Percentiles rank a stretch among this genome's conserved stretches.
phyloP scores from a whole-genome alignment of 2,888 invertebrate genomes.

The Melanostoma scalare region DNA sequence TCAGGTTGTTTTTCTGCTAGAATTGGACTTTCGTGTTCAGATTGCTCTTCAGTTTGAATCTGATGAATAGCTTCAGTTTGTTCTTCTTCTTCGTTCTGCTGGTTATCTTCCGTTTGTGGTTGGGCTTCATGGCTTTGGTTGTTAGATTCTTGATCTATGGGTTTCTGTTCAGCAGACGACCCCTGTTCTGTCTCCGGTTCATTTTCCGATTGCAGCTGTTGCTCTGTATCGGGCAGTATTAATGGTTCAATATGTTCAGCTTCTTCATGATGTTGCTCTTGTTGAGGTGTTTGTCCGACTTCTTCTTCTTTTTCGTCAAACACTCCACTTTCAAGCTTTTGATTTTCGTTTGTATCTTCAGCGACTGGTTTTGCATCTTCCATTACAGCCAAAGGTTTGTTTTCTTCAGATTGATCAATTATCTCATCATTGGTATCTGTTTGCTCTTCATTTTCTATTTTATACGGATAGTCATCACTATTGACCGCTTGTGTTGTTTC shows the following conservation, averaged over 20 bases:
- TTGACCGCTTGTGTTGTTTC: constrained; percentile 30
- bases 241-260: constrained; percentile 62
- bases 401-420: constrained; percentile 38
- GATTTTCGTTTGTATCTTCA: constrained; percentile 66
- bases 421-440: constrained; percentile 21
- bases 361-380: constrained; percentile 58
- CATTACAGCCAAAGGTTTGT: neutral
- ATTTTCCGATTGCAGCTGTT: constrained; percentile 30
- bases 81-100: neutral
- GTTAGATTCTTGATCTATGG: neutral
- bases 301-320: constrained; percentile 18
- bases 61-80: constrained; percentile 5
- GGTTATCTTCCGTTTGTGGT: neutral
- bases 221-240: constrained; percentile 61
- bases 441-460: constrained; percentile 78
- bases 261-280: neutral
- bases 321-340: constrained; percentile 20
- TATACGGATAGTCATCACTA: constrained; percentile 79
- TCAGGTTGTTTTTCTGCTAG: neutral
- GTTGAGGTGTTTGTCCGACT: neutral
- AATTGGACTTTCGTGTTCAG: constrained; percentile 1
- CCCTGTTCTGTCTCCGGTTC: constrained; percentile 49
- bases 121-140: neutral
- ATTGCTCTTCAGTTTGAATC: neutral
- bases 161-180: neutral